A percentile compares a stretch with the other conserved stretches of the same genome.
Conservation (phyloP, 1,140 invertebrate genomes). For the Heliconius melpomene region DNA sequence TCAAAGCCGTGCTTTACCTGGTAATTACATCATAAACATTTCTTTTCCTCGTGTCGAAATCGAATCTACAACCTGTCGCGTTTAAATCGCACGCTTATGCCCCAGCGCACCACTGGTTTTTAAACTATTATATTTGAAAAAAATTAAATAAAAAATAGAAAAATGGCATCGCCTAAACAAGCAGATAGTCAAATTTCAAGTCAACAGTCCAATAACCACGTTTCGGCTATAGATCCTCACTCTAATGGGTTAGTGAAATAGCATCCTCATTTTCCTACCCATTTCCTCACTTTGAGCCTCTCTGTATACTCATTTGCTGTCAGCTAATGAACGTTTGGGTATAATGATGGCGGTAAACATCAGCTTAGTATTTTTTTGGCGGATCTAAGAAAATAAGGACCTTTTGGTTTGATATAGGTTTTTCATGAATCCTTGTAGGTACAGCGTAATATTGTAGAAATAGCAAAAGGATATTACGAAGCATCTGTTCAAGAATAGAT, state of each 20-base stretch:
- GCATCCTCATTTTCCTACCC: conserved; percentile 29
- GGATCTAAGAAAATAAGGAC: conserved; percentile 23
- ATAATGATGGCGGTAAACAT: conserved; percentile 26
- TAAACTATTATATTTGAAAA: no score
- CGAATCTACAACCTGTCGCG: no score
- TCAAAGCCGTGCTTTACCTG: no score
- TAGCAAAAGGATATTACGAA: background rate
- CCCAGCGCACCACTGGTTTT: no score
- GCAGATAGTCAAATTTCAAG: background rate
- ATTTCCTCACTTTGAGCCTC: conserved; percentile 28
- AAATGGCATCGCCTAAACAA: background rate
- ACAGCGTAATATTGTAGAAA: conserved; percentile 13
- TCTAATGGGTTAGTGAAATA: conserved; percentile 30
- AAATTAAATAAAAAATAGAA: no score
- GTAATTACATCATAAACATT: no score
- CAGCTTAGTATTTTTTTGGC: conserved; percentile 22
- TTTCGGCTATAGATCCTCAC: conserved; percentile 23
- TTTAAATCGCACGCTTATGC: no score
- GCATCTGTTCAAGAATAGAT: no score
- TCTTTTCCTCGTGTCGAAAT: no score
- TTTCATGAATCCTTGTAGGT: conserved; percentile 16
- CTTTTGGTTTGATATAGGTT: conserved; percentile 15
- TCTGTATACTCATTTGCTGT: conserved; percentile 30
- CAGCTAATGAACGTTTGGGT: conserved; percentile 37
- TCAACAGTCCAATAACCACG: conserved; percentile 4